Base-by-base conservation (phyloP, 2,888 invertebrate genomes). In the Hydropsyche betteni region DNA sequence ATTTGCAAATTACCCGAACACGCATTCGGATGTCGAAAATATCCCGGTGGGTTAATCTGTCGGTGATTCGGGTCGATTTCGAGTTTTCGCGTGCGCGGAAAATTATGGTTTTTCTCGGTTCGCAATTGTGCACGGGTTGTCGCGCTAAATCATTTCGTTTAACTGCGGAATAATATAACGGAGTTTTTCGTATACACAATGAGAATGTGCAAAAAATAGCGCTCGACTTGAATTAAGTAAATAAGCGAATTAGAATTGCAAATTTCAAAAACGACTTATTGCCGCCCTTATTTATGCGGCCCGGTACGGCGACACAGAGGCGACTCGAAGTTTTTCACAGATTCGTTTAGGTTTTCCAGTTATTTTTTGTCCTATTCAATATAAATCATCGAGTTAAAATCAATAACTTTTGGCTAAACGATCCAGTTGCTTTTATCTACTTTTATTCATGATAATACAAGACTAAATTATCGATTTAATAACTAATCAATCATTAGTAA, bases 221-320 rank as follows among this genome's bases (percentile, higher is more conserved):
- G 44, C 44, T 74, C 74, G 78, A 44, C 74, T 76, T 78, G 77
- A 77, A 78, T 78, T 78, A 78, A 77, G 78, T 73, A 78, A 77
- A 78, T 78, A 78, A 76, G 75, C 61, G 73, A 77, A 78, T 78
- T 77, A 76, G 74, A 78, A 77, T 78, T 78, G 78, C 78, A 69
- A 78, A 78, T 78, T 78, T 77, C 51, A 72, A 74, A 74, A 77
- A 64, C 77, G 77, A 77, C 78, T 77, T 77, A 78, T 78, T 77
- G 75, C 75, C 55, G 72, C 77, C 64, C 75, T 77, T 77, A 75
- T 77, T 75, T 77, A 75, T 78, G 75, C 69, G 68, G 12, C 64
- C 24, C 6, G 36, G 5, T 55, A 16, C 53, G 34, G 58, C 69
- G 38, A 55, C 24, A 4, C 78, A 78, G 72, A 16, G 78, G 36